Percentiles rank a stretch among this genome's conserved stretches.
phyloP scores from a whole-genome alignment of 2,797 vertebrate genomes.

The Gallinago solitaria region DNA sequence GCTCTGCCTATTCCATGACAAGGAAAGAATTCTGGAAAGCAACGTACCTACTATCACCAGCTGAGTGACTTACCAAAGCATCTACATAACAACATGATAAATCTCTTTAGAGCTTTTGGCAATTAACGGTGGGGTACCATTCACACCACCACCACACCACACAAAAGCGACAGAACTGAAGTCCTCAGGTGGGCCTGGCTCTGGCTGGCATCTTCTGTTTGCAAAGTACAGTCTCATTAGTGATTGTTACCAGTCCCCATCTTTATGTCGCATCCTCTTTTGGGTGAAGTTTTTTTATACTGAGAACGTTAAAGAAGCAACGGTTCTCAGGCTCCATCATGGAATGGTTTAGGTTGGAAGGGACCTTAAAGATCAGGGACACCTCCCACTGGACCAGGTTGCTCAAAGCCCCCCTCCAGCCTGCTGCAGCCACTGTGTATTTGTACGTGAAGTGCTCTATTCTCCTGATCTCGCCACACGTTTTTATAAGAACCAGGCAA shows the following conservation, averaged over 20 bases:
- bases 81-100: neutral
- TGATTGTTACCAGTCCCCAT: neutral
- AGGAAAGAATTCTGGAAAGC: neutral
- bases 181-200: fast-evolving
- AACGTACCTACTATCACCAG: neutral
- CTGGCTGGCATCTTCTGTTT: neutral
- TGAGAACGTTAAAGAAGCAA: neutral
- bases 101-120: neutral
- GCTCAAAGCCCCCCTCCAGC: too few relatives aligned
- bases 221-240: neutral
- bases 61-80: neutral
- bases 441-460: neutral
- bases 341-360: too few relatives aligned
- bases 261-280: neutral
- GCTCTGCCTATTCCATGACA: neutral
- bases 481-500: neutral
- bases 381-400: too few relatives aligned
- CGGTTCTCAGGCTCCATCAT: fast-evolving
- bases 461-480: neutral
- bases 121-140: neutral
- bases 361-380: too few relatives aligned
- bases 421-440: neutral
- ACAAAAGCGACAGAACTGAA: neutral
- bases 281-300: neutral
- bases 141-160: neutral